phyloP scores from a whole-genome alignment of 2,113 vertebrate species.

The Condylura cristata region DNA sequence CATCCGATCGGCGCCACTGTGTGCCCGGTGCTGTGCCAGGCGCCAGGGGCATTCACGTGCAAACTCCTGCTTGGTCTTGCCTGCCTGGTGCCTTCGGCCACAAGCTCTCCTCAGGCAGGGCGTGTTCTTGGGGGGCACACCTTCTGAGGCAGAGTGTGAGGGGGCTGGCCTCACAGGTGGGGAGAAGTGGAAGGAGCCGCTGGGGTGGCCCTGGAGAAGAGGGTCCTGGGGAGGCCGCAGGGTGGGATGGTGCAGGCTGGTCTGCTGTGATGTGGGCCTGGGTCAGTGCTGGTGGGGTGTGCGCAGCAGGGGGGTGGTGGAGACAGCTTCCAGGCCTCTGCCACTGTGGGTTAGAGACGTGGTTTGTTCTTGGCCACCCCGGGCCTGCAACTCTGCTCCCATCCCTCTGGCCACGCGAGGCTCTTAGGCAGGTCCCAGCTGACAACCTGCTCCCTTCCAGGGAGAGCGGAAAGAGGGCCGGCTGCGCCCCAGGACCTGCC shows the following conservation, averaged over 20 bases:
- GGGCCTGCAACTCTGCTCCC: neutral
- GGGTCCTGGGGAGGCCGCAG: neutral
- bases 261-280: neutral
- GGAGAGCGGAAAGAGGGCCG: neutral
- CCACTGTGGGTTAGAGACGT: neutral
- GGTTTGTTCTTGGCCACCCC: neutral
- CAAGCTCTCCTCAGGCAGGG: neutral
- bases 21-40: neutral
- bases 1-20: neutral
- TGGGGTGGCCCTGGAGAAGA: neutral
- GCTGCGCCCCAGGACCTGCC: neutral
- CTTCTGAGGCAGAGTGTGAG: neutral
- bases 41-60: fast-evolving
- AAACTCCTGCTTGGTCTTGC: neutral
- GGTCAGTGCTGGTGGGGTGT: neutral
- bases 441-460: neutral
- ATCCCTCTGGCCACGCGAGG: neutral
- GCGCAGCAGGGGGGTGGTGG: neutral
- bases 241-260: neutral
- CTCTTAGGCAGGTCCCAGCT: neutral
- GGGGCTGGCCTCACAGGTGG: neutral
- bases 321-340: neutral
- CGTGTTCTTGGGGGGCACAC: neutral
- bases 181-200: neutral
- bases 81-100: neutral